Evolutionary conservation across 2,888 invertebrate genomes (phyloP), one percentile per base, ranked within the genome.

Genomic region (Tuberolachnus salignus): DNA sequence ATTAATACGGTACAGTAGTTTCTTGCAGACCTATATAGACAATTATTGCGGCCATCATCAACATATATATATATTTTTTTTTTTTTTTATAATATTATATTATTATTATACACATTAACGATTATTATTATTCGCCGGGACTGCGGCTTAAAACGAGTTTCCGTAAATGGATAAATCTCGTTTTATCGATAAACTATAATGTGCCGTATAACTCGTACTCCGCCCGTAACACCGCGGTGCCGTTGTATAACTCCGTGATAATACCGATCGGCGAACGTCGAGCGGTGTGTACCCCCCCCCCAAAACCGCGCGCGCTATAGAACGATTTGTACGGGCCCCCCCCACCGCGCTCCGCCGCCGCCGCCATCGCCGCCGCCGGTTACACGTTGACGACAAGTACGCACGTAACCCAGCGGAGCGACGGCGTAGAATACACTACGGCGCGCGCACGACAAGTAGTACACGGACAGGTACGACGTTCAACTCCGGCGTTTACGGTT

Each of bases 171-270:
- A 8, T 23, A 34, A 34, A 49, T 49, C 26, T 51, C 51, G 21
- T 74, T 74, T 74, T 74, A 64, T 74, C 64, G 74, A 74, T 74
- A 64, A 63, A 73, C 51, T 21, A 64, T 53, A 74, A 74, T 73
- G n/a, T n/a, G 63, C 23, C 42, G 21, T 21, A 21, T 21, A 34
- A 19, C 53, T 51, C 51, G 11, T 73, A 73, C 21, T n/a, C n/a
- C n/a, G n/a, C n/a, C n/a, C n/a, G n/a, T n/a, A n/a, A n/a, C n/a
- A n/a, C n/a, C n/a, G n/a, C n/a, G n/a, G n/a, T n/a, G 34, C 6
- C 6, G 6, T 63, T 74, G 53, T 74, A 74, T 44, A 72, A 72
- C 26, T 51, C 21, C 44, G 46, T 66, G 53, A 67, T 66, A 57
- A 46, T n/a, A n/a, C n/a, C n/a, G n/a, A n/a, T n/a, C n/a, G n/a